Percentiles rank a stretch among this genome's conserved stretches.
These are phyloP conservation scores for Rhinopithecus roxellana DNA, from an alignment of 2,113 vertebrate genomes.

Conservation along the genomic window DNA sequence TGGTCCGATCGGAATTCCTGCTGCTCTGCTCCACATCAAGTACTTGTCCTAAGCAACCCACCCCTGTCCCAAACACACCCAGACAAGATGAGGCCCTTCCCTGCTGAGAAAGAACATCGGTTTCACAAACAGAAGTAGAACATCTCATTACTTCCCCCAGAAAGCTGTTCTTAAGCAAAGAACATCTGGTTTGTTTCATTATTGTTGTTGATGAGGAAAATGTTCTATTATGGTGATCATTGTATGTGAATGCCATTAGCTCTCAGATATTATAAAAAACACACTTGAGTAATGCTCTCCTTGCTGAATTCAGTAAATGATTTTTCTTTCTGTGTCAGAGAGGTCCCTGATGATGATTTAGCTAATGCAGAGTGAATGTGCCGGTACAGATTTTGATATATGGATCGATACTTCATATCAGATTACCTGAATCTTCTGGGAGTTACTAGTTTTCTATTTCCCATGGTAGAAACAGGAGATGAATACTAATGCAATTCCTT, in stretches of 20 bases:
- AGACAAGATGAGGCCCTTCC: neutral
- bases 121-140: neutral
- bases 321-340: constrained; percentile 27
- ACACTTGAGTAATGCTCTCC: neutral
- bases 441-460: constrained; percentile 29
- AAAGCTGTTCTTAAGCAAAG: constrained; percentile 40
- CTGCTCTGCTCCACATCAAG: neutral
- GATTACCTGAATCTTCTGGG: constrained; percentile 4
- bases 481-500: constrained; percentile 42
- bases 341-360: neutral
- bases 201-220: neutral
- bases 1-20: neutral
- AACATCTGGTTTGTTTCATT: constrained; percentile 25
- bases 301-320: neutral
- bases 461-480: neutral
- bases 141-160: neutral
- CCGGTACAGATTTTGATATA: constrained; percentile 38
- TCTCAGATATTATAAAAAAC: constrained; percentile 35
- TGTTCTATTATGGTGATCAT: neutral
- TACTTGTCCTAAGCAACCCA: neutral
- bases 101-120: neutral
- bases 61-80: neutral
- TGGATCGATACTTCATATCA: constrained; percentile 43
- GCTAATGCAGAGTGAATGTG: constrained; percentile 34
- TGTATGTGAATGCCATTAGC: constrained; percentile 25